These are phyloP conservation scores for Thalassoma bifasciatum DNA, from an alignment of 2,113 vertebrate genomes.

Conservation along the genomic window DNA sequence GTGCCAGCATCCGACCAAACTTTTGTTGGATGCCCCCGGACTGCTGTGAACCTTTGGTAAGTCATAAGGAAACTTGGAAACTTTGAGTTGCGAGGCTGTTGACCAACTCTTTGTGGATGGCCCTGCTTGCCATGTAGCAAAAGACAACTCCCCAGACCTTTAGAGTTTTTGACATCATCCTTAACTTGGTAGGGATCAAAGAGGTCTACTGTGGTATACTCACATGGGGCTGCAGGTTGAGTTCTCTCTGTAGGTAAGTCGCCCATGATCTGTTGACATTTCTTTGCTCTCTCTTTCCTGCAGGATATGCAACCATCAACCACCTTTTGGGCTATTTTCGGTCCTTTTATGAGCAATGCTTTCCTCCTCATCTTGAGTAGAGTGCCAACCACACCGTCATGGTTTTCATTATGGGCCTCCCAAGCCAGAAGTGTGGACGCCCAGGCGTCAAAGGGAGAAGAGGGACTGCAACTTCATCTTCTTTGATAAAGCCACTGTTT, in stretches of 20 bases:
- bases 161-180: neutral
- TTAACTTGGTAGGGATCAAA: neutral
- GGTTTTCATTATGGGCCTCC: neutral
- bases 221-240: neutral
- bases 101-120: neutral
- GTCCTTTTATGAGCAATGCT: constrained; percentile 1
- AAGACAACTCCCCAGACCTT: constrained; percentile 9
- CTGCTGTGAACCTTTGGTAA: constrained; percentile 6
- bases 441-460: neutral
- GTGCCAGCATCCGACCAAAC: constrained; percentile 5
- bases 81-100: neutral
- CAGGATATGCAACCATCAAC: neutral
- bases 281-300: constrained; percentile 3
- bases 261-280: constrained; percentile 11
- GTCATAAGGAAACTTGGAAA: constrained; percentile 1
- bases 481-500: no score
- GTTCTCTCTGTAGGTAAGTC: neutral
- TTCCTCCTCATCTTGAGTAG: neutral
- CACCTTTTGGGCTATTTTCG: neutral
- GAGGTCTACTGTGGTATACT: constrained; percentile 1
- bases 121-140: neutral
- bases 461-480: neutral
- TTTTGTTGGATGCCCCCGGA: constrained; percentile 4
- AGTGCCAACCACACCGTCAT: constrained; percentile 3
- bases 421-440: neutral